A percentile compares a stretch with the other conserved stretches of the same genome.
phyloP scores from a whole-genome alignment of 2,113 vertebrate genomes.

The Nanger granti region DNA sequence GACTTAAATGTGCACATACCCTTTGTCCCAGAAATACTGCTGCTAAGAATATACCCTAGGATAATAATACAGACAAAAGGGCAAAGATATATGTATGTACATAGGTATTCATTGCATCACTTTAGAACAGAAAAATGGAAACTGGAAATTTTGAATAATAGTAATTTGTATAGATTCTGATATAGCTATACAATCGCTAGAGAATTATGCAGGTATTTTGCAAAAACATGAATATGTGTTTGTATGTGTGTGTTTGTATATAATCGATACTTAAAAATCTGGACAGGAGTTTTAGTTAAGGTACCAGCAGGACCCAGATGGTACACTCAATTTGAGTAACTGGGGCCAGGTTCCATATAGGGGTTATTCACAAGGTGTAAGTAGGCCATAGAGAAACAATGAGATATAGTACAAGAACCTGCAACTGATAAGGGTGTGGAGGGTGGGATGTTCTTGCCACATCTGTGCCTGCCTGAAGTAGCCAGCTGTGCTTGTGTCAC shows the following conservation, averaged over 20 bases:
- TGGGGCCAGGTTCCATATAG: neutral
- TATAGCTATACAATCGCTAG: neutral
- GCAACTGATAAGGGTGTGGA: neutral
- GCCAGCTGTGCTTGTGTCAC: neutral
- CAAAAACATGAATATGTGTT: neutral
- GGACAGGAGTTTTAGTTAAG: neutral
- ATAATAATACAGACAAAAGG: neutral
- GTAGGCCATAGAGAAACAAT: neutral
- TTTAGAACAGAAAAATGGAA: constrained; percentile 14
- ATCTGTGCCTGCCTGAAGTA: neutral
- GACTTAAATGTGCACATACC: neutral
- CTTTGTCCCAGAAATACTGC: constrained; percentile 3
- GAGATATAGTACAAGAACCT: neutral
- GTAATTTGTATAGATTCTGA: constrained; percentile 24
- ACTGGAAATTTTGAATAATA: neutral
- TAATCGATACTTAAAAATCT: neutral
- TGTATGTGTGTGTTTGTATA: neutral
- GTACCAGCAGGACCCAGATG: neutral
- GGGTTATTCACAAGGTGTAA: neutral
- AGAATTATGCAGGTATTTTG: neutral
- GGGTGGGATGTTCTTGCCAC: neutral
- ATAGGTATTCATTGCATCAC: neutral
- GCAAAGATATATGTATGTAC: neutral
- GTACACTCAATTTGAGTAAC: neutral
- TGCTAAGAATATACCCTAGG: neutral